These are phyloP conservation scores for Psittacara wagleri DNA, from an alignment of 2,113 vertebrate genomes.

Conservation along the genomic window DNA sequence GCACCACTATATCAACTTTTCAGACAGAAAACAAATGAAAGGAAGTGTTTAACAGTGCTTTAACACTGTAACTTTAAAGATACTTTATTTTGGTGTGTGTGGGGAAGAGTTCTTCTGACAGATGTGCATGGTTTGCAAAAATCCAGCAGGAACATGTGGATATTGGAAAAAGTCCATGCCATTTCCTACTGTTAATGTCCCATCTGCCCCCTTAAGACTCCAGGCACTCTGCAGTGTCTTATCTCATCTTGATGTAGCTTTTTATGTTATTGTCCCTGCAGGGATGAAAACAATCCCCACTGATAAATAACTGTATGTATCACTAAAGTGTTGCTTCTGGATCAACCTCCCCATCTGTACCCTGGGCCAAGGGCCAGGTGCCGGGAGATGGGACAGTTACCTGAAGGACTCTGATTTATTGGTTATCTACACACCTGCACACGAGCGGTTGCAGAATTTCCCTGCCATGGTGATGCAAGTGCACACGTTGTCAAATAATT, in stretches of 20 bases:
- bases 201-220: neutral
- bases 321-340: neutral
- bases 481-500: neutral
- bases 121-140: neutral
- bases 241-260: neutral
- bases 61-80: neutral
- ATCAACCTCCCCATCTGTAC: neutral
- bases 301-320: neutral
- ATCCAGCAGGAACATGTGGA: neutral
- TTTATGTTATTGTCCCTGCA: neutral
- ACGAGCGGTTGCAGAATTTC: neutral
- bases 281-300: neutral
- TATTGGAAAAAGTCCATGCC: neutral
- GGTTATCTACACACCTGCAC: rapidly evolving
- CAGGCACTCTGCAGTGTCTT: neutral
- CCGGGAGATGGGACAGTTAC: neutral
- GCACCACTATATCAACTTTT: neutral
- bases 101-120: neutral
- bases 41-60: neutral
- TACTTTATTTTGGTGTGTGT: neutral
- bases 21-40: neutral
- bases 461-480: neutral
- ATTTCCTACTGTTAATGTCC: neutral
- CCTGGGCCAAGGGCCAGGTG: neutral
- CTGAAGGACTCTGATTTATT: neutral